phyloP scores from a whole-genome alignment of 2,797 vertebrate genomes.

The Diplodus puntazzo region DNA sequence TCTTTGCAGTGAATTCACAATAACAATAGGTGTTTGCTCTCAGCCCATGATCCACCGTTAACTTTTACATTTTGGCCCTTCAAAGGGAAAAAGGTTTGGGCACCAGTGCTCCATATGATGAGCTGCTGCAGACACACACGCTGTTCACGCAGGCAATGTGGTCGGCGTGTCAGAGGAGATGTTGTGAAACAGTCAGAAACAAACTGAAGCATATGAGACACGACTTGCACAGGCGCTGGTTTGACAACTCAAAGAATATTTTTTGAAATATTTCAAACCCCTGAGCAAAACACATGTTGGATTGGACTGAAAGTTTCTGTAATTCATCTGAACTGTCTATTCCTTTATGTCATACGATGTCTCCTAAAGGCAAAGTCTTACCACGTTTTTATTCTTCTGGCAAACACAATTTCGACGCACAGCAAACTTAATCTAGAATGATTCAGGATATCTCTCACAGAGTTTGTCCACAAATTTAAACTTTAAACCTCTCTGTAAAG shows the following conservation, averaged over 20 bases:
- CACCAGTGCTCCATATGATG: too few species aligned
- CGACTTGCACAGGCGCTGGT: neutral
- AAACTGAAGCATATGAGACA: neutral
- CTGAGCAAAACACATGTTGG: slow-evolving; percentile 57
- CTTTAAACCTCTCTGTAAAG: neutral
- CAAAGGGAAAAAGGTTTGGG: too few species aligned
- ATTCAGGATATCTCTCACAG: slow-evolving; percentile 5
- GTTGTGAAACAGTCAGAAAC: neutral
- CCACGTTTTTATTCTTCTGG: slow-evolving; percentile 1
- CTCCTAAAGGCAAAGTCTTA: slow-evolving; percentile 8
- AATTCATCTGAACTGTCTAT: slow-evolving; percentile 29
- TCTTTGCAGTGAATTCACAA: too few species aligned
- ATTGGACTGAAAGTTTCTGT: slow-evolving; percentile 31
- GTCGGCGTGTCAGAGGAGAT: neutral
- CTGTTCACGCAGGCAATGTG: too few species aligned
- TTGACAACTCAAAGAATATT: slow-evolving; percentile 9
- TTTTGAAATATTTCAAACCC: slow-evolving; percentile 28
- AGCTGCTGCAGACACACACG: too few species aligned
- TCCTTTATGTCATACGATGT: slow-evolving; percentile 22
- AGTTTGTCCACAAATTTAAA: slow-evolving; percentile 13
- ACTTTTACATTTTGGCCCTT: too few species aligned
- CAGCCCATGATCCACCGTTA: too few species aligned
- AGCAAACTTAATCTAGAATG: slow-evolving; percentile 10
- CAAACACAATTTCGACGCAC: neutral
- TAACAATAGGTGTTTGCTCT: too few species aligned